phyloP scores from a whole-genome alignment of 2,797 vertebrate species.

The Cossypha heuglini region DNA sequence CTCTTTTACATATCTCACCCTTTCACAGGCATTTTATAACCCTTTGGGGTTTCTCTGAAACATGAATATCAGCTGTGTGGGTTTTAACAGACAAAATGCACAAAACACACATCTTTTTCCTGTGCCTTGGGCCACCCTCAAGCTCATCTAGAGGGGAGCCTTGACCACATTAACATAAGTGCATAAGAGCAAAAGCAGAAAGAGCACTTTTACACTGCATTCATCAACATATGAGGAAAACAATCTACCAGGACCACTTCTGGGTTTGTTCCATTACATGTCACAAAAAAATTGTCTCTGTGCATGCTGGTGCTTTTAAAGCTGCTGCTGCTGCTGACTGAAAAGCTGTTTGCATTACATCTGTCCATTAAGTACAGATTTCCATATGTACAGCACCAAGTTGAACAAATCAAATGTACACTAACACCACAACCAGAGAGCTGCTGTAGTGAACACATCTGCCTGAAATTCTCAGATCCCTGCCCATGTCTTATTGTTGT shows the following conservation, averaged over 20 bases:
- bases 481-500: neutral
- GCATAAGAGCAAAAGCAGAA: neutral
- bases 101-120: neutral
- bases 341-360: neutral
- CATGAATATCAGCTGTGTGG: neutral
- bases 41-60: neutral
- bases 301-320: conserved; percentile 23
- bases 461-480: neutral
- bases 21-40: neutral
- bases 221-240: neutral
- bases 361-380: neutral
- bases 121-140: neutral
- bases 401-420: neutral
- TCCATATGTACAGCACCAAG: neutral
- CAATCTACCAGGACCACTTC: neutral
- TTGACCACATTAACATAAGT: neutral
- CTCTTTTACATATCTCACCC: neutral
- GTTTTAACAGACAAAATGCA: neutral
- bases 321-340: neutral
- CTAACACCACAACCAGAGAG: neutral
- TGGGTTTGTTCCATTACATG: neutral
- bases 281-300: neutral
- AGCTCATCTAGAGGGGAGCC: neutral
- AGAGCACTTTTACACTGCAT: neutral
- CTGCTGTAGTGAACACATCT: neutral